Evolutionary conservation across 2,888 invertebrate species (phyloP).

Genomic region (Dryomyza anilis): DNA sequence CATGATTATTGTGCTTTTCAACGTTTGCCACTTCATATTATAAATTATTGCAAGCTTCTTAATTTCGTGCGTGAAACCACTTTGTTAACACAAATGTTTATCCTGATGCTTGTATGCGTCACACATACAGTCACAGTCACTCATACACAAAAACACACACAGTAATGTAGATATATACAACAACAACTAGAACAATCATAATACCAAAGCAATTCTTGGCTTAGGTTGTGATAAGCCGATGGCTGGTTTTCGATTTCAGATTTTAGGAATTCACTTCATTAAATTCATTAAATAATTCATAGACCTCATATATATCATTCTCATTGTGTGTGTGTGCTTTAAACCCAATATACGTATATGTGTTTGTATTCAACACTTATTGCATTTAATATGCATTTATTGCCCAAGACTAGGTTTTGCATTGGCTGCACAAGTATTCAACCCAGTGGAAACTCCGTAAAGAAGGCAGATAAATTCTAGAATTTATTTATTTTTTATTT

Average conservation of each 20-base stretch:
- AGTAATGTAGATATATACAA: constrained; percentile 41
- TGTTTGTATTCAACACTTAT: no score
- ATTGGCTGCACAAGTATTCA: no score
- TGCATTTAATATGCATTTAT: no score
- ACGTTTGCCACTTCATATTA: no score
- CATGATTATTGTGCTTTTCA: no score
- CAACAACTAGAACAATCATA: neutral
- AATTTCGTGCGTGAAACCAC: neutral
- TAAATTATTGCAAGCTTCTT: neutral
- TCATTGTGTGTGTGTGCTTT: no score
- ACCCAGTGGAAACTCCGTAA: no score
- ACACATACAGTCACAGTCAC: neutral
- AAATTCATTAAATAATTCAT: constrained; percentile 18
- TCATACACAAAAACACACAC: constrained; percentile 14
- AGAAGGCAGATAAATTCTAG: no score
- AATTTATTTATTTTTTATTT: no score
- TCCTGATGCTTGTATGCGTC: neutral
- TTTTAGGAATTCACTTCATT: constrained; percentile 10
- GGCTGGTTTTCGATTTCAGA: neutral
- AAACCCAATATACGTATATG: no score
- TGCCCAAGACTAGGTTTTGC: no score
- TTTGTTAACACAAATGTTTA: neutral
- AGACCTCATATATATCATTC: no score
- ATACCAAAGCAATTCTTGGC: neutral
- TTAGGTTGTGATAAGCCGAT: neutral